These are phyloP conservation scores for Yponomeuta plumbellus DNA, from an alignment of 2,888 invertebrate species.

Conservation along the genomic window DNA sequence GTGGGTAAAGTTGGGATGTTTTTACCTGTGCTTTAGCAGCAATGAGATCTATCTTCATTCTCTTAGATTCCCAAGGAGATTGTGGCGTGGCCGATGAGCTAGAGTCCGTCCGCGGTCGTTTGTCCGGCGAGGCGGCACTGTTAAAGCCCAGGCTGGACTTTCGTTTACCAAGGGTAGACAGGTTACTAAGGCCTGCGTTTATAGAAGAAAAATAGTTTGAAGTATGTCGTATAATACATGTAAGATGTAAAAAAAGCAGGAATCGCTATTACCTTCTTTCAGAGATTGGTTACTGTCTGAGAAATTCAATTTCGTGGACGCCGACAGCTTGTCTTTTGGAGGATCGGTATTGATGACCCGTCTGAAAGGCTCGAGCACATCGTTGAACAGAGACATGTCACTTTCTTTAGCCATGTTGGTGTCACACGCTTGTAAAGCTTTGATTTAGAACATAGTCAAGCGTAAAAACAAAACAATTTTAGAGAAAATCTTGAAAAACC, in stretches of 20 bases:
- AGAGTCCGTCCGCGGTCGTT: constrained; percentile 55
- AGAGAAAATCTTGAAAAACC: not conserved
- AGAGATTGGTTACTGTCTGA: constrained; percentile 63
- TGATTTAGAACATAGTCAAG: constrained; percentile 16
- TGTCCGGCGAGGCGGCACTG: constrained; percentile 51
- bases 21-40: constrained; percentile 76
- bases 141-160: constrained; percentile 49
- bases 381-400: constrained; percentile 65
- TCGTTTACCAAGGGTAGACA: constrained; percentile 54
- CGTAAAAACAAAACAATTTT: not conserved
- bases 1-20: not conserved
- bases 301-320: constrained; percentile 63
- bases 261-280: constrained; percentile 51
- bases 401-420: constrained; percentile 60
- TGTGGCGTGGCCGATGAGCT: constrained; percentile 40
- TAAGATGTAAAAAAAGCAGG: not conserved
- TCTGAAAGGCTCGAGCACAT: constrained; percentile 67
- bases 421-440: constrained; percentile 1
- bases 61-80: constrained; percentile 81
- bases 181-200: constrained; percentile 47
- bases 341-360: constrained; percentile 66
- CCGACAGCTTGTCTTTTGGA: constrained; percentile 66
- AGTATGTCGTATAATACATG: not conserved
- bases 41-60: constrained; percentile 79
- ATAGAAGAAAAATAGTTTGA: constrained; percentile 13